phyloP scores from a whole-genome alignment of 2,888 invertebrate species.

The Piscicola geometra region DNA sequence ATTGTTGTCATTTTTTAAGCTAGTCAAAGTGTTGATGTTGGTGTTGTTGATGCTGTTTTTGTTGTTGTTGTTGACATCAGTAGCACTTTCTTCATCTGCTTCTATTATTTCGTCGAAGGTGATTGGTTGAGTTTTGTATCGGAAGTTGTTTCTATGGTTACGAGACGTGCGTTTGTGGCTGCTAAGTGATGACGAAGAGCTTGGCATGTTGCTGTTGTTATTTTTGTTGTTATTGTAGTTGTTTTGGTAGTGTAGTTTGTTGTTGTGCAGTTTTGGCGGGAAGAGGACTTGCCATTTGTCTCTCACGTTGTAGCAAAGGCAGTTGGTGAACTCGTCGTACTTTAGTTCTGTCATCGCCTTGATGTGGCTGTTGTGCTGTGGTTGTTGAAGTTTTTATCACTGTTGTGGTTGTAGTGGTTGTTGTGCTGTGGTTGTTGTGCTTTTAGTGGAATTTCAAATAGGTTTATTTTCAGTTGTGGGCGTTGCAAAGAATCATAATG shows the following conservation, averaged over 20 bases:
- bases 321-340: slow-evolving; percentile 4
- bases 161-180: background rate
- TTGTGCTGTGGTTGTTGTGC: too few relatives aligned
- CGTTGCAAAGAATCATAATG: too few relatives aligned
- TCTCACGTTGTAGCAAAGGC: background rate
- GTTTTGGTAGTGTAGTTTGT: background rate
- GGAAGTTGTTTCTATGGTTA: slow-evolving; percentile 38
- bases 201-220: background rate
- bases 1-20: background rate
- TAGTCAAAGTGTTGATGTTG: background rate
- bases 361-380: too few relatives aligned
- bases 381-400: too few relatives aligned
- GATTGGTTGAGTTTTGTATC: slow-evolving; percentile 68
- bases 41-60: background rate
- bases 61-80: background rate
- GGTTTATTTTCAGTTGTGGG: too few relatives aligned
- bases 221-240: background rate
- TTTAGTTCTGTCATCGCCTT: background rate
- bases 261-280: slow-evolving; percentile 3
- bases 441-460: too few relatives aligned
- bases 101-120: slow-evolving; percentile 74
- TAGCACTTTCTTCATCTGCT: slow-evolving; percentile 54
- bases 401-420: too few relatives aligned
- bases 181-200: background rate
- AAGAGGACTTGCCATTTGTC: background rate